Evolutionary conservation across 2,888 invertebrate genomes (phyloP).

Genomic region (Netelia virgata): DNA sequence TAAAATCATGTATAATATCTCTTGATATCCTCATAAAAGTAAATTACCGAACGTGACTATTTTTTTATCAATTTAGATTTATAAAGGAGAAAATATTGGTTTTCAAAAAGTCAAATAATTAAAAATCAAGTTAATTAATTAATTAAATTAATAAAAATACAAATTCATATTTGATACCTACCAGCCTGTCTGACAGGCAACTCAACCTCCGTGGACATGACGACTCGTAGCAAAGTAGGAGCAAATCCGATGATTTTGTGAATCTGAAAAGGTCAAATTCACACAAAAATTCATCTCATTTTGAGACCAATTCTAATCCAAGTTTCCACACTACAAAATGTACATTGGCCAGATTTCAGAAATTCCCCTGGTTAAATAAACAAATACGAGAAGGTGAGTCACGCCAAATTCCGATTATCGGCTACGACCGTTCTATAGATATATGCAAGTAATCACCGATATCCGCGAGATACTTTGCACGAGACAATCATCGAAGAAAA

Average conservation of each 20-base stretch:
- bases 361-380: slow-evolving; percentile 34
- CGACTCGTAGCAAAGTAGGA: slow-evolving; percentile 96
- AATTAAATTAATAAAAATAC: background rate
- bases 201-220: slow-evolving; percentile 95
- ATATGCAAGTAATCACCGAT: background rate
- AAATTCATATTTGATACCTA: slow-evolving; percentile 75
- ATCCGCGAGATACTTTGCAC: background rate
- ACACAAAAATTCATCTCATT: slow-evolving; percentile 10
- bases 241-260: slow-evolving; percentile 98
- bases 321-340: background rate
- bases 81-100: too few relatives aligned
- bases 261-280: slow-evolving; percentile 86
- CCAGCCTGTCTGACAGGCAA: slow-evolving; percentile 97
- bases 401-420: slow-evolving; percentile 16
- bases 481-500: background rate
- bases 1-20: too few relatives aligned
- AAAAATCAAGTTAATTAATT: background rate
- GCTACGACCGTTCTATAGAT: background rate
- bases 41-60: too few relatives aligned
- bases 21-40: too few relatives aligned
- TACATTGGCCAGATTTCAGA: background rate
- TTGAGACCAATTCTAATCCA: too few relatives aligned
- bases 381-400: slow-evolving; percentile 30
- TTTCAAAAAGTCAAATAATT: too few relatives aligned
- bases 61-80: too few relatives aligned